phyloP scores from a whole-genome alignment of 2,797 vertebrate species.

The Xerus rutilus region DNA sequence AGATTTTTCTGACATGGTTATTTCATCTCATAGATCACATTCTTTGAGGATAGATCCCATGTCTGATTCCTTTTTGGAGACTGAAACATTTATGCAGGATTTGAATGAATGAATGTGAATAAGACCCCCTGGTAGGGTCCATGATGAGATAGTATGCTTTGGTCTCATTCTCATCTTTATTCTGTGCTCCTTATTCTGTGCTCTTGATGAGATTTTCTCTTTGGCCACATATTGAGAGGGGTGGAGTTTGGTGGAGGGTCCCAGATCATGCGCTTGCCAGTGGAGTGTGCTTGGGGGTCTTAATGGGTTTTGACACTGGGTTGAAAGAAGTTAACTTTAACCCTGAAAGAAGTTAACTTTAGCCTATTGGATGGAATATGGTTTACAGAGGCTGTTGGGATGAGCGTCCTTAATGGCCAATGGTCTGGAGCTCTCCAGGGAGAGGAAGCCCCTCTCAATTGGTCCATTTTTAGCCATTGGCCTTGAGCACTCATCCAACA shows the following conservation, averaged over 20 bases:
- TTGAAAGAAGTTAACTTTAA: background rate
- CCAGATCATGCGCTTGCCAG: background rate
- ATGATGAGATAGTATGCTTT: background rate
- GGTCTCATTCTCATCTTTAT: background rate
- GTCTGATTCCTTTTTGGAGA: background rate
- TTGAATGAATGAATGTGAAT: background rate
- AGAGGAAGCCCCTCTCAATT: background rate
- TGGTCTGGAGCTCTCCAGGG: background rate
- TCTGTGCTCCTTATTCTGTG: background rate
- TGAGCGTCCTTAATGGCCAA: background rate
- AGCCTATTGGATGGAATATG: accelerated
- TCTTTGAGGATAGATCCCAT: background rate
- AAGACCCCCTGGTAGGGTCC: background rate
- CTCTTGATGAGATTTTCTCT: background rate
- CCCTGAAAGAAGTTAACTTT: background rate
- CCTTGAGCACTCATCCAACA: background rate
- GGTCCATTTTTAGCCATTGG: background rate
- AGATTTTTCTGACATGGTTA: background rate
- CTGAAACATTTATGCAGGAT: background rate
- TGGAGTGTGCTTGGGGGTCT: background rate
- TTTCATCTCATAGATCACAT: background rate
- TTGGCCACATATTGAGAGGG: background rate
- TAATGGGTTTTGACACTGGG: background rate
- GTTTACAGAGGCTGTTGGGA: background rate
- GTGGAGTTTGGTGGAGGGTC: background rate